A percentile compares a stretch with the other conserved stretches of the same genome.
phyloP scores from a whole-genome alignment of 2,113 vertebrate species.

The Zeus faber region DNA sequence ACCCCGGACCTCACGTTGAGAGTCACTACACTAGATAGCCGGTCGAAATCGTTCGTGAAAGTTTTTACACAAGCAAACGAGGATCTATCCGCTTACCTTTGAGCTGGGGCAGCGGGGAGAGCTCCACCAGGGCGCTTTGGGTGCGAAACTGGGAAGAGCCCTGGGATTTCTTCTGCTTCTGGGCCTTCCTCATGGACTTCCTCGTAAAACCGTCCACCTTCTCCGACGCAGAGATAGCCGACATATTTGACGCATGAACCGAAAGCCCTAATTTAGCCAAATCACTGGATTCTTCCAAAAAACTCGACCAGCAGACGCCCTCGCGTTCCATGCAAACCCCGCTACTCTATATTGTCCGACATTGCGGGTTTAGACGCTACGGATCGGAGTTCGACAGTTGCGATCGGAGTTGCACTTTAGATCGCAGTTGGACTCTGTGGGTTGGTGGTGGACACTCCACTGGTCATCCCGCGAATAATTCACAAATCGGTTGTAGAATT shows the following conservation, averaged over 20 bases:
- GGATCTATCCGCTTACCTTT: too few species aligned
- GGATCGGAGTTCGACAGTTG: slow-evolving; percentile 26
- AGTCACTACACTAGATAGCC: too few species aligned
- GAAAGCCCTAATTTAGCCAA: slow-evolving; percentile 28
- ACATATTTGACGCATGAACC: slow-evolving; percentile 74
- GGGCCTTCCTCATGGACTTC: slow-evolving; percentile 95
- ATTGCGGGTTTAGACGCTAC: slow-evolving; percentile 40
- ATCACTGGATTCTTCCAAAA: slow-evolving; percentile 13
- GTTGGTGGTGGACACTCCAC: too few species aligned
- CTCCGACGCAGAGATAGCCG: slow-evolving; percentile 93
- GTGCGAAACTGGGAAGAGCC: slow-evolving; percentile 94
- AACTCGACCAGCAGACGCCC: too few species aligned
- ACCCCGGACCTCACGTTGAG: too few species aligned
- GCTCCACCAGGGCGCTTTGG: slow-evolving; percentile 83
- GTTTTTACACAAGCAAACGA: too few species aligned
- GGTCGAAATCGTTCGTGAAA: too few species aligned
- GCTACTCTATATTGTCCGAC: slow-evolving; percentile 51
- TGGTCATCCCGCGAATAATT: too few species aligned
- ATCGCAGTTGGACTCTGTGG: too few species aligned
- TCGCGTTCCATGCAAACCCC: too few species aligned
- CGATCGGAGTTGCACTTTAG: too few species aligned
- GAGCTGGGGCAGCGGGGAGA: slow-evolving; percentile 89
- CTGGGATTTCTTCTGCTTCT: slow-evolving; percentile 89
- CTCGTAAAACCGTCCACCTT: slow-evolving; percentile 98
- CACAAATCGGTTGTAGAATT: too few species aligned